phyloP scores from a whole-genome alignment of 2,113 vertebrate genomes.

The Oxygymnocypris stewartii region DNA sequence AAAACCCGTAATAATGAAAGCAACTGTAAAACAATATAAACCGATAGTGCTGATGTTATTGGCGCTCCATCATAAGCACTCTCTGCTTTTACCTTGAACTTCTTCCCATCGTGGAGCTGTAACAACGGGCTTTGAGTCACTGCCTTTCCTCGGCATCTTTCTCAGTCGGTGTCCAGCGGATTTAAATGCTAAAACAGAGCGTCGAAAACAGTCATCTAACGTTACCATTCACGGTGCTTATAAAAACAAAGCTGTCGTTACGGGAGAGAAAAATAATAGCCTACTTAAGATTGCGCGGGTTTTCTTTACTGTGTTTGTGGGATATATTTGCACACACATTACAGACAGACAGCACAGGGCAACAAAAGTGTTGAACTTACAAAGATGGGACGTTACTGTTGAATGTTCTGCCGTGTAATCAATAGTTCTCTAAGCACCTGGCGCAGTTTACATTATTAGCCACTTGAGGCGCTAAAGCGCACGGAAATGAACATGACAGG shows the following conservation, averaged over 20 bases:
- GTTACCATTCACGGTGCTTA: background rate
- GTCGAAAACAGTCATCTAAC: background rate
- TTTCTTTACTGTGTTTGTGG: background rate
- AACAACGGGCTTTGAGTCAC: background rate
- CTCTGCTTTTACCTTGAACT: slow-evolving; percentile 12
- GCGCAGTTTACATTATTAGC: background rate
- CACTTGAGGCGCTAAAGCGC: slow-evolving; percentile 19
- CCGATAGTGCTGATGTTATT: background rate
- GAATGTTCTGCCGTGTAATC: background rate
- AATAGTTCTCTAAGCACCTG: background rate
- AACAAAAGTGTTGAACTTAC: background rate
- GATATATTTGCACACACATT: background rate
- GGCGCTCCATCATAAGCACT: background rate
- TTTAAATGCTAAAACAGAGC: background rate
- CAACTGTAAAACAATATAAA: background rate
- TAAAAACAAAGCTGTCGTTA: background rate
- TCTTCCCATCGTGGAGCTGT: slow-evolving; percentile 47
- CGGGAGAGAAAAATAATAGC: background rate
- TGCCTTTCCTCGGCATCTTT: background rate
- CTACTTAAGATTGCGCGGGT: background rate
- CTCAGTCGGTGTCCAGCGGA: background rate
- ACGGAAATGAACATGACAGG: background rate
- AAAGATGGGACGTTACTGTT: background rate
- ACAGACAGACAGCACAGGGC: background rate
- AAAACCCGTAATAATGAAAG: background rate